Conservation (phyloP, 2,888 invertebrate species). For the Trichogramma dendrolimi region DNA sequence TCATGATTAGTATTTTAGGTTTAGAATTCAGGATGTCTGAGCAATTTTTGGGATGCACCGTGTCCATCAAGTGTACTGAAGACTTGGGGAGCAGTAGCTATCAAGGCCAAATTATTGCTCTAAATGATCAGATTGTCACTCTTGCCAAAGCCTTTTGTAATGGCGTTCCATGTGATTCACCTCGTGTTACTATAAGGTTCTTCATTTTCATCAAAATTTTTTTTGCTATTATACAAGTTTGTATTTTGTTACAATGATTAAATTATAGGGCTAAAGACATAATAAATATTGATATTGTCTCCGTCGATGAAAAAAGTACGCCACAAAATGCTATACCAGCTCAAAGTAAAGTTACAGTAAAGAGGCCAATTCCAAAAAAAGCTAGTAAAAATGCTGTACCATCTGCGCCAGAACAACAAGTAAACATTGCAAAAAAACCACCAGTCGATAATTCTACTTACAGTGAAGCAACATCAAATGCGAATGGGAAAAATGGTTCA, state of each 20-base stretch:
- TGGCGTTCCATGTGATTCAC: slow-evolving; percentile 63
- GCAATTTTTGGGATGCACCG: slow-evolving; percentile 64
- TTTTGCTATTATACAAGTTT: background rate
- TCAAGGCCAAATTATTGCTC: slow-evolving; percentile 73
- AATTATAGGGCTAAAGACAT: slow-evolving; percentile 67
- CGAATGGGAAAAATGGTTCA: slow-evolving; percentile 41
- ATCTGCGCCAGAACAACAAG: slow-evolving; percentile 30
- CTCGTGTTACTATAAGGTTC: slow-evolving; percentile 64
- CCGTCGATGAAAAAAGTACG: slow-evolving; percentile 55
- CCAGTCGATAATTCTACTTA: slow-evolving; percentile 33
- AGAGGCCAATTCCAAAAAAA: slow-evolving; percentile 57
- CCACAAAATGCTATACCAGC: slow-evolving; percentile 45
- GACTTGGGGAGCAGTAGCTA: slow-evolving; percentile 66
- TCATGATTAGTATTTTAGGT: background rate
- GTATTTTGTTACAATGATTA: background rate
- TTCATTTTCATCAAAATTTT: slow-evolving; percentile 21
- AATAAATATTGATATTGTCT: slow-evolving; percentile 70
- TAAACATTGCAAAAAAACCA: slow-evolving; percentile 35
- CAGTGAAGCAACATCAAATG: slow-evolving; percentile 34
- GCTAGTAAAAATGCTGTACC: slow-evolving; percentile 48
- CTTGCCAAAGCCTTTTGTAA: slow-evolving; percentile 79
- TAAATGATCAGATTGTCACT: slow-evolving; percentile 69
- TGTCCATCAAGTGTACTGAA: slow-evolving; percentile 77
- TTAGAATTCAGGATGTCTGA: slow-evolving; percentile 40
- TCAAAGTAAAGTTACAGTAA: slow-evolving; percentile 55